Evolutionary conservation across 2,113 vertebrate species (phyloP), one percentile per base, ranked within the genome.

Genomic region (Smithornis capensis): DNA sequence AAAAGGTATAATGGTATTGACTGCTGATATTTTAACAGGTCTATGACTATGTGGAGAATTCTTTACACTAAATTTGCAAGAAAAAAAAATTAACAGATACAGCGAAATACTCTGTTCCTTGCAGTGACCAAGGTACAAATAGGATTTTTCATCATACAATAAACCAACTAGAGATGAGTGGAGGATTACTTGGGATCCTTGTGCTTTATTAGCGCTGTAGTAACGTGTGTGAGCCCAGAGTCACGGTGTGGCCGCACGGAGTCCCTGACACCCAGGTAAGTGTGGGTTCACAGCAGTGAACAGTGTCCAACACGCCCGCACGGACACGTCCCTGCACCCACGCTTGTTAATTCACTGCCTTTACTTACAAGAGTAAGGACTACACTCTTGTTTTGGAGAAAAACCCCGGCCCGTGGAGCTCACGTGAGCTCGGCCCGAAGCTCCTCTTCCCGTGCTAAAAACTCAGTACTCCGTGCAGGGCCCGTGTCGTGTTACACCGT

Each of bases 41-140:
- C 96, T 94, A 68, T 95, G 87, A 93, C 31, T 82, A 90, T 33
- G 57, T 7, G 77, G 78, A 71, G 79, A 93, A 90, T 92, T 83
- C 62, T 97, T 97, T 96, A 90, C 94, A 96, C 95, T 97, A 87
- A 89, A 91, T 85, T 95, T 75, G 78, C 77, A 57, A 90, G 91
- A 47, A 91, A 83, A 63, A 93, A 76, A 87, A 79, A 93, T 50
- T 77, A 82, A 59, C 86, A 49, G 75, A 27, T 44, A 10, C 28
- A 74, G 74, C 4, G 0, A 90, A 84, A 90, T 84, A 52, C 40
- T 71, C 17, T 44, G 82, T 92, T 88, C 85, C 70, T 89, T 93
- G 84, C 80, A 49, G 65, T 70, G 71, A 44, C 50, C 47, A 69
- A 67, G 67, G 44, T 77, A 47, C 18, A 23, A 95, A 56, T 55